These are phyloP conservation scores for Euclidia mi DNA, from an alignment of 2,888 invertebrate species.

Conservation along the genomic window DNA sequence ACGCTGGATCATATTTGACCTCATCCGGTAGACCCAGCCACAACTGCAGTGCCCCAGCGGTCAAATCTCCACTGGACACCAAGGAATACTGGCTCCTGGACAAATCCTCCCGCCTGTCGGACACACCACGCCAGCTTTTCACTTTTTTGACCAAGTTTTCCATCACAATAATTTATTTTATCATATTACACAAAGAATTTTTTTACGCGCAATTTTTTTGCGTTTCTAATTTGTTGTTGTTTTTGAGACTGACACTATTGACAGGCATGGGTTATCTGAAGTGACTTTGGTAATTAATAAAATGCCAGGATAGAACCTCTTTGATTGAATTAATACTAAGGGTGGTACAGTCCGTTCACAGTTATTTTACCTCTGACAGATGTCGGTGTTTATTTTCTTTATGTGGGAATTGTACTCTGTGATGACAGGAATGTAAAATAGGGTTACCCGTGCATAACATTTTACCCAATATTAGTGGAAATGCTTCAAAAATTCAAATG, in stretches of 20 bases:
- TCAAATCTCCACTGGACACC: constrained; percentile 88
- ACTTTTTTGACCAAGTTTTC: constrained; percentile 69
- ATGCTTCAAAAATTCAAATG: too few species aligned
- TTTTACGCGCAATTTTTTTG: too few species aligned
- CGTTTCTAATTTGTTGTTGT: too few species aligned
- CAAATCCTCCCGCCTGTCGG: constrained; percentile 83
- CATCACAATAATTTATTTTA: constrained; percentile 54
- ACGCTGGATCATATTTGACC: constrained; percentile 91
- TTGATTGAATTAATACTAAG: too few species aligned
- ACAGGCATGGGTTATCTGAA: constrained; percentile 13
- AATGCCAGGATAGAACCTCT: too few species aligned
- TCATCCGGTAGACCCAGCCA: constrained; percentile 92
- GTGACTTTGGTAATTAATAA: background rate
- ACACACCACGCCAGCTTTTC: constrained; percentile 64
- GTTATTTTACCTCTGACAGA: too few species aligned
- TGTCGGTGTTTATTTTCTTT: too few species aligned
- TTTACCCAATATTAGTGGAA: too few species aligned
- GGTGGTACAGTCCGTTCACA: too few species aligned
- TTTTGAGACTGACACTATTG: background rate
- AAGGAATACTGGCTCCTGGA: constrained; percentile 84
- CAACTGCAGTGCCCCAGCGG: constrained; percentile 90
- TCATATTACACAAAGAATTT: constrained; percentile 2
- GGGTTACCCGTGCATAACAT: too few species aligned
- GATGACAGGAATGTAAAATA: too few species aligned
- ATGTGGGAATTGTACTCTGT: too few species aligned